phyloP scores from a whole-genome alignment of 2,113 vertebrate species.

The Plestiodon gilberti region DNA sequence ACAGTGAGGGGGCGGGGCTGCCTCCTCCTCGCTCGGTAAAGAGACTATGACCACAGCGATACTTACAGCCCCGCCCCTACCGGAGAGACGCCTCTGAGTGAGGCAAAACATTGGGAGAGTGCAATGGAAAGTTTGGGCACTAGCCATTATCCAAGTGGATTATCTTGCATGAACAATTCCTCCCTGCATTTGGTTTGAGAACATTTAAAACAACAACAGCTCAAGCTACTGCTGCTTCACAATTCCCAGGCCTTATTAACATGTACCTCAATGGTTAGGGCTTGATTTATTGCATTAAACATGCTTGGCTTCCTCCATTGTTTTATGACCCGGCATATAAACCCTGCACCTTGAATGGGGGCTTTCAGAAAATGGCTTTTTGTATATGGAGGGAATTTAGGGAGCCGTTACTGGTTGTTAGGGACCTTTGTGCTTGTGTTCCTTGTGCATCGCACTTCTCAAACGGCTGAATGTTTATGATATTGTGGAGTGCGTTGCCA shows the following conservation, averaged over 20 bases:
- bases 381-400: not conserved
- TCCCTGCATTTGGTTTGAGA: not conserved
- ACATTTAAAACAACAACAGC: not conserved
- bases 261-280: not conserved
- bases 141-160: too few relatives aligned
- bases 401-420: not conserved
- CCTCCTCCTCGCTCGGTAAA: too few relatives aligned
- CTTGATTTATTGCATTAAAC: not conserved
- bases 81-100: too few relatives aligned
- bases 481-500: slow-evolving; percentile 50
- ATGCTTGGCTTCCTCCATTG: not conserved
- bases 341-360: not conserved
- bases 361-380: not conserved
- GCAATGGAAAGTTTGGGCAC: too few relatives aligned
- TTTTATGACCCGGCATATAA: not conserved
- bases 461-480: not conserved
- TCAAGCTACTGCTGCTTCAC: not conserved
- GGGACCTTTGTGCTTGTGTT: slow-evolving; percentile 9
- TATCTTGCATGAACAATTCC: not conserved
- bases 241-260: not conserved
- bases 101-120: too few relatives aligned
- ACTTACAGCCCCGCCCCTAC: too few relatives aligned
- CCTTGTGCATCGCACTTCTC: not conserved
- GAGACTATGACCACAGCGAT: too few relatives aligned
- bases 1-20: too few relatives aligned